Base-by-base conservation (phyloP, 2,888 invertebrate species). In the Rhagophthalmus giganteus region DNA sequence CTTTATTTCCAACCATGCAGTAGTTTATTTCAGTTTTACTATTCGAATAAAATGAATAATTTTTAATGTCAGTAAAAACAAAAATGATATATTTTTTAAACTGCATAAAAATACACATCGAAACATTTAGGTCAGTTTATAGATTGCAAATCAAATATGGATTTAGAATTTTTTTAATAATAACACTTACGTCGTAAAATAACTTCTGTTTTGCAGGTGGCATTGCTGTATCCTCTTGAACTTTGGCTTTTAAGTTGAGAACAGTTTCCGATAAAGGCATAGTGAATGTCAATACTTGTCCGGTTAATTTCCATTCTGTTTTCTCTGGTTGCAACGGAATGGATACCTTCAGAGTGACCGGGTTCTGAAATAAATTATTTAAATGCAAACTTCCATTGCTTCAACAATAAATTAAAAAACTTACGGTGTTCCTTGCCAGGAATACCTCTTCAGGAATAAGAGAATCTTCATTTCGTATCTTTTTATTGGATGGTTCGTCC, bases 121-220 rank as follows among this genome's bases (percentile, higher is more conserved):
- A n/a, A n/a, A n/a, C n/a, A n/a, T n/a, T n/a, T n/a, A n/a, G n/a
- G n/a, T n/a, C n/a, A n/a, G n/a, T n/a, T n/a, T n/a, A n/a, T n/a
- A n/a, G n/a, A n/a, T n/a, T n/a, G n/a, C n/a, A n/a, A n/a, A n/a
- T n/a, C n/a, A n/a, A n/a, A n/a, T n/a, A n/a, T n/a, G n/a, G n/a
- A n/a, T n/a, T n/a, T n/a, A 20, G 20, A 20, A 20, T 20, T 20
- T 20, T 5, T 20, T 20, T 5, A 20, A 20, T 20, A 20, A 5
- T 20, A 6, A 0, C 40, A 68, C 73, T 72, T 74, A 89, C 95
- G 78, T 97, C 97, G 68, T 89, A 90, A 62, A 93, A 90, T 58
- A 99, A 80, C 74, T 99, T 97, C 77, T 99, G 98, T 74, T 99
- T 99, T 41, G 95, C 94, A 10, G 90, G 91, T 30, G 96, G 94